Evolutionary conservation across 2,797 vertebrate genomes (phyloP), one percentile per base, ranked within the genome.

Genomic region (Aratinga solstitialis): DNA sequence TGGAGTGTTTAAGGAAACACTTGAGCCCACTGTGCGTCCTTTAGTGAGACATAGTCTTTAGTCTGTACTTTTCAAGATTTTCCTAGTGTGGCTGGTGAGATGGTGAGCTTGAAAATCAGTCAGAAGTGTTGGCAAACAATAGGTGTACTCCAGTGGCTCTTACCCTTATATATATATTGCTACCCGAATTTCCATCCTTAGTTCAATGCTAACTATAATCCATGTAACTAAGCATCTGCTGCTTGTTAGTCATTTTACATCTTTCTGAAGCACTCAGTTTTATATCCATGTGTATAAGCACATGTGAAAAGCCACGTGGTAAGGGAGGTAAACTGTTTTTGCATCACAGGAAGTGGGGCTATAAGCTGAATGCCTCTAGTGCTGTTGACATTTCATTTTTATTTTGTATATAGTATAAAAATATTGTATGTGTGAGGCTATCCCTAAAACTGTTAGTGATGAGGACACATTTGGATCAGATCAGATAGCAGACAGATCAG

Each of bases 281-380:
- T 86, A 1, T 22, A 3, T 21, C 20, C 7, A 24, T 13, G 7
- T 32, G 1, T 34, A 0, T 11, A 51, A 85, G n/a, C 0, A 2
- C n/a, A 10, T 19, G 9, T 11, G 21, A 40, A 81, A 75, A 51
- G 40, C 36, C 45, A 40, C 1, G 1, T 10, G 29, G 20, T 29
- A 30, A 23, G 22, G 67, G 47, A 43, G 4, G 12, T 50, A 4
- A 11, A 14, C 3, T 23, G 34, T 34, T 30, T 51, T 71, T 83
- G 67, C 17, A 27, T 23, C 23, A 13, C 18, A 21, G 21, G 51
- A 45, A 18, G 15, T 7, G 48, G 10, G 42, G 9, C 56, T 68
- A 9, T 23, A 59, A 68, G n/a, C 42, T 34, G 56, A 65, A 34
- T 20, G 38, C 54, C 92, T 40, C n/a, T 65, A 47, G 10, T 56